phyloP scores from a whole-genome alignment of 2,888 invertebrate genomes.

The Julus scandinavius region DNA sequence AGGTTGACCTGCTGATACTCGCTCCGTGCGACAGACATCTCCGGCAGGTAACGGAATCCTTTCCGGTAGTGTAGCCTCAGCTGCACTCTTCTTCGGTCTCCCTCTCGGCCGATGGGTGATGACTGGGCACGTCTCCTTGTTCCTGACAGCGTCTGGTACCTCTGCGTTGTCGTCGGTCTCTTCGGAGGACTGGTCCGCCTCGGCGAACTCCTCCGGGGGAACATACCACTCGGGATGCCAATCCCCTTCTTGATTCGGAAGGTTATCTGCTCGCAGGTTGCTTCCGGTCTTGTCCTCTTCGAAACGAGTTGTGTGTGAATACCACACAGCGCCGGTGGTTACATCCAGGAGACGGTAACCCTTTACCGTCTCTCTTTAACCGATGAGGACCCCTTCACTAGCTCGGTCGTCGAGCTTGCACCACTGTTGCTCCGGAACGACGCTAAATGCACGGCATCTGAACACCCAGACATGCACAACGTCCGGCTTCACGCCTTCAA shows the following conservation, averaged over 20 bases:
- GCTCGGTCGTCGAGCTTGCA: background rate
- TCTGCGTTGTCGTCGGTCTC: too few relatives aligned
- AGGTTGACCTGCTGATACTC: too few relatives aligned
- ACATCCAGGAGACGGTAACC: too few relatives aligned
- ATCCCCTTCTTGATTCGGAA: background rate
- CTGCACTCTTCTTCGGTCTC: too few relatives aligned
- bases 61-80: too few relatives aligned
- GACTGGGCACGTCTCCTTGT: too few relatives aligned
- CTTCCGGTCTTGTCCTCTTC: background rate
- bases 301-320: background rate
- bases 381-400: background rate
- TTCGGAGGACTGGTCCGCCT: background rate
- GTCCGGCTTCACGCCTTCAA: slow-evolving; percentile 55
- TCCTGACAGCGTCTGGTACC: too few relatives aligned
- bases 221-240: too few relatives aligned
- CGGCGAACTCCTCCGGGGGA: background rate
- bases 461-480: slow-evolving; percentile 55
- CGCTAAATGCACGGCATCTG: background rate
- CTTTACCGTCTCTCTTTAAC: too few relatives aligned
- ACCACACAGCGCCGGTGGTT: background rate
- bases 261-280: background rate
- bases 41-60: too few relatives aligned
- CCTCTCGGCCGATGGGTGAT: too few relatives aligned
- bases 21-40: too few relatives aligned
- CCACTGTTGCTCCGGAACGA: background rate